Conservation (phyloP, 2,888 invertebrate species). For the Ganaspis brasiliensis region DNA sequence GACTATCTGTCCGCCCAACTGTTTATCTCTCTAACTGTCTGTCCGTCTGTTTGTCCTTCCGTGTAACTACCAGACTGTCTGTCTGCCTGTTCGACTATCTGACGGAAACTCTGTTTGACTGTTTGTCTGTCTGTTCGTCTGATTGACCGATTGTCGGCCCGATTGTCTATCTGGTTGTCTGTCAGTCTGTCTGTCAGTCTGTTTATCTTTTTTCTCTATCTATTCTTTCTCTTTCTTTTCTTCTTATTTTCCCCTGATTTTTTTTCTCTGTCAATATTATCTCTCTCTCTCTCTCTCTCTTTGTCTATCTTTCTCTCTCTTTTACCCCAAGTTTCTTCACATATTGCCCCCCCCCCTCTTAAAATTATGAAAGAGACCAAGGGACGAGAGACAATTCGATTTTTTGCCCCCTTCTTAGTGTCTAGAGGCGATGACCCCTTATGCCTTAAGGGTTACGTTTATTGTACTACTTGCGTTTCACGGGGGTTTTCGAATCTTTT, state of each 20-base stretch:
- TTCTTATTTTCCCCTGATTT: constrained; percentile 11
- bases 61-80: too few species aligned
- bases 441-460: constrained; percentile 55
- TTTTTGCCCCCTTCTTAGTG: constrained; percentile 55
- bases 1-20: too few species aligned
- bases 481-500: constrained; percentile 30
- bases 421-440: constrained; percentile 71
- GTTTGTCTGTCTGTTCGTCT: too few species aligned
- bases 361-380: constrained; percentile 4
- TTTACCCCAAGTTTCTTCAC: neutral
- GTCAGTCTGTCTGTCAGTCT: too few species aligned
- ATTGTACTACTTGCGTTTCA: constrained; percentile 35
- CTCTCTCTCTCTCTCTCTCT: constrained; percentile 33
- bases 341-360: neutral
- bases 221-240: constrained; percentile 48
- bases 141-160: too few species aligned
- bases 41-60: too few species aligned
- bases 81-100: too few species aligned
- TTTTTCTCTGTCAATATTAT: too few species aligned
- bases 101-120: too few species aligned
- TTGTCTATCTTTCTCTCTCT: neutral
- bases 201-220: constrained; percentile 30
- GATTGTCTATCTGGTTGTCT: too few species aligned
- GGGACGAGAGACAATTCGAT: constrained; percentile 43
- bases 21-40: too few species aligned